phyloP scores from a whole-genome alignment of 2,888 invertebrate species.

The Trypoxylon attenuatum region DNA sequence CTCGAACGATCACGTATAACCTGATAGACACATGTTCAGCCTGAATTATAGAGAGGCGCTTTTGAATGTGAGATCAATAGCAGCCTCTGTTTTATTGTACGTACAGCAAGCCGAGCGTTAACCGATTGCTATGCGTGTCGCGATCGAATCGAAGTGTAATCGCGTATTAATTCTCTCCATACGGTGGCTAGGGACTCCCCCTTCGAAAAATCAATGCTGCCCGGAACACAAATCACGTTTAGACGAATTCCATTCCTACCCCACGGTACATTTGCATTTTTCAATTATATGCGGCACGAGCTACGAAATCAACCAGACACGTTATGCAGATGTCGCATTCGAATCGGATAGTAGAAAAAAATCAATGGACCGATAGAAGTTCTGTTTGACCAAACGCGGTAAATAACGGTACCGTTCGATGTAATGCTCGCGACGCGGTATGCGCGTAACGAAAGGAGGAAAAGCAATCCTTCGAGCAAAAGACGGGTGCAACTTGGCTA shows the following conservation, averaged over 20 bases:
- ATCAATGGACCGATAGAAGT: background rate
- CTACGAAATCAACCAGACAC: too few species aligned
- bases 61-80: slow-evolving; percentile 30
- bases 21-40: slow-evolving; percentile 9
- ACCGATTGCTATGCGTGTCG: slow-evolving; percentile 25
- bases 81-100: slow-evolving; percentile 7
- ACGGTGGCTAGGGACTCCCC: too few species aligned
- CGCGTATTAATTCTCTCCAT: slow-evolving; percentile 27
- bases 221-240: too few species aligned
- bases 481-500: slow-evolving; percentile 14
- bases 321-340: too few species aligned
- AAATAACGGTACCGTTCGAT: background rate
- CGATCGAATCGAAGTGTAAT: slow-evolving; percentile 19
- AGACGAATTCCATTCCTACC: too few species aligned
- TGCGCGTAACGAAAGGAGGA: slow-evolving; percentile 12
- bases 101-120: background rate
- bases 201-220: too few species aligned
- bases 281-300: too few species aligned
- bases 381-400: background rate
- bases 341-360: too few species aligned
- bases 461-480: slow-evolving; percentile 7
- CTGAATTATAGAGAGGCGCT: slow-evolving; percentile 1
- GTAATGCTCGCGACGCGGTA: slow-evolving; percentile 16
- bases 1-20: slow-evolving; percentile 19
- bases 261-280: too few species aligned